These are phyloP conservation scores for Cossypha dichroa DNA, from an alignment of 2,797 vertebrate genomes.

Conservation along the genomic window DNA sequence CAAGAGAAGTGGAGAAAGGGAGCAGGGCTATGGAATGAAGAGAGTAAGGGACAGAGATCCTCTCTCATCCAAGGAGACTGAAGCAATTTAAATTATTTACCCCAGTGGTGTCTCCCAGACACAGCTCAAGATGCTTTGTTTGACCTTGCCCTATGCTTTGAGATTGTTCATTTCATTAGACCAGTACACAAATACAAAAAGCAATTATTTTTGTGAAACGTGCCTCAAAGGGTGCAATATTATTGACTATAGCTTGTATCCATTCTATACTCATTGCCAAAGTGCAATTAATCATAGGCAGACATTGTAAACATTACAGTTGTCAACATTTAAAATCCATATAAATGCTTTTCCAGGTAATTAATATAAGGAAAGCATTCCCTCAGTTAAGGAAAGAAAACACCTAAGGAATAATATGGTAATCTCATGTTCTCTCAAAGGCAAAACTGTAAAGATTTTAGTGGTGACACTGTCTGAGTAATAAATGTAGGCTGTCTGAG, in stretches of 20 bases:
- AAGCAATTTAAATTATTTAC: neutral
- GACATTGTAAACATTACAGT: neutral
- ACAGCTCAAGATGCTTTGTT: neutral
- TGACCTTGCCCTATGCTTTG: neutral
- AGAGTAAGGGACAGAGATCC: neutral
- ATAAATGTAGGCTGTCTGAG: slow-evolving; percentile 8
- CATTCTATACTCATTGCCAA: neutral
- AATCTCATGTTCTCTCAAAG: neutral
- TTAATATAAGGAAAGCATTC: neutral
- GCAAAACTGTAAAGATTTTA: slow-evolving; percentile 37
- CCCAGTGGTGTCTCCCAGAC: neutral
- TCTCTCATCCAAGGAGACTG: neutral
- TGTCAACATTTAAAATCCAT: slow-evolving; percentile 1
- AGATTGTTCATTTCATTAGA: neutral
- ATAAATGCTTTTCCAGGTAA: neutral
- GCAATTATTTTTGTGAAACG: neutral
- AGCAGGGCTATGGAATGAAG: neutral
- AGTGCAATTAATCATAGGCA: neutral
- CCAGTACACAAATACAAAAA: neutral
- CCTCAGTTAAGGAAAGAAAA: neutral
- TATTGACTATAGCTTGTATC: neutral
- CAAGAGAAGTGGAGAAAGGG: neutral
- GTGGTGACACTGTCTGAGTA: neutral
- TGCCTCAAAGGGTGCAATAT: neutral
- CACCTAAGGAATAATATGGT: neutral